Base-by-base conservation (phyloP, 1,140 invertebrate species). In the Berghia stephanieae region DNA sequence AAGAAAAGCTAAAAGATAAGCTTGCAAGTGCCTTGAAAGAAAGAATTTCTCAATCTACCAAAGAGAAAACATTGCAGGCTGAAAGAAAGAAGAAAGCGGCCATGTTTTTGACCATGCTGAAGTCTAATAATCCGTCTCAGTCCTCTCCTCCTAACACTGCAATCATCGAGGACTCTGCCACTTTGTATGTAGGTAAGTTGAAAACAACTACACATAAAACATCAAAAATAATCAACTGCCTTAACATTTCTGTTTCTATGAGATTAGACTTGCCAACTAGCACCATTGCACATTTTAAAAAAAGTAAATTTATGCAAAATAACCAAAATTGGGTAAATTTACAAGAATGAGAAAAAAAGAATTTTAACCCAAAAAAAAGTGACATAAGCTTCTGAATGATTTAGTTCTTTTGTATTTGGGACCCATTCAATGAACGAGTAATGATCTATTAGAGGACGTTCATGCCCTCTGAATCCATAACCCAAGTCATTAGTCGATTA, bases 61-160 rank as follows among this genome's bases (percentile, higher is more conserved):
- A 91, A 74, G 92, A 94, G 81, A 92, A 92, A 83, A 93, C 93
- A 66, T 82, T 94, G 4, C 93, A 95, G 83, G 84, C 93, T 38
- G 94, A 95, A 83, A 88, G 94, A 5, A 94, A 94, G 82, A 91
- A 92, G 18, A 90, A 90, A 81, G 90, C 90, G 40, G 88, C 88
- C 44, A 82, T 90, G 78, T 91, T 91, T 81, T 83, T 91, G 13
- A 89, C 86, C 46, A 86, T 89, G 79, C 71, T 91, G 4, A 87
- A 87, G 73, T 82, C 82, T 36, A 78, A 78, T 13, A 85, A 81
- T 63, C 70, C 80, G 34, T 69, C 75, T 31, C 75, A 34, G 1
- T 69, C 60, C 16, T 44, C 74, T 6, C 72, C 78, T 31, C n/a
- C 34, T n/a, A 57, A 55, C 27, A 55, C 42, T 24, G 66, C 18